Conservation (phyloP, 2,888 invertebrate species). For the Ashinkailepas kermadecensis region DNA sequence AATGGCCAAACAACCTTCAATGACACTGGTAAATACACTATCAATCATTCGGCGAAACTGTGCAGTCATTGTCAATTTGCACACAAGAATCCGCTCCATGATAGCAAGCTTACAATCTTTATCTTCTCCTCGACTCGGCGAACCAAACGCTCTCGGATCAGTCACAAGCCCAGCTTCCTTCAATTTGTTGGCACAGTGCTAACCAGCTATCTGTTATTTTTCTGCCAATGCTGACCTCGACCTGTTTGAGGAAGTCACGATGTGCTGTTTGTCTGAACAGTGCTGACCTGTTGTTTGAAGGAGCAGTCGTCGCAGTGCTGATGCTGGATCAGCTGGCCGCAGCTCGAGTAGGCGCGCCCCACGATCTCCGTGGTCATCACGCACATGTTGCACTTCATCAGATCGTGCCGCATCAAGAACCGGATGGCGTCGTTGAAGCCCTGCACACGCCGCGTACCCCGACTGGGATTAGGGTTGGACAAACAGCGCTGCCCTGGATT, state of each 20-base stretch:
- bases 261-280: neutral
- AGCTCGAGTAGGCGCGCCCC: conserved; percentile 21
- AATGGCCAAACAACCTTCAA: no score
- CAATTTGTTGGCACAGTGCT: neutral
- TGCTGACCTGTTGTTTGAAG: neutral
- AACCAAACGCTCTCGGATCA: no score
- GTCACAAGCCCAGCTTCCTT: no score
- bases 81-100: no score
- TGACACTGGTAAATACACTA: no score
- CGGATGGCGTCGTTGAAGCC: conserved; percentile 35
- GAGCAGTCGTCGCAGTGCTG: conserved; percentile 10
- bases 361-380: conserved; percentile 24
- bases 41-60: no score
- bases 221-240: neutral
- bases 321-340: conserved; percentile 13
- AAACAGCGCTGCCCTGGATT: no score
- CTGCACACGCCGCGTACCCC: conserved; percentile 26
- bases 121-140: no score
- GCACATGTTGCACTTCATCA: conserved; percentile 33
- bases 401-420: conserved; percentile 33
- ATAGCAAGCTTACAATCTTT: no score
- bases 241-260: neutral
- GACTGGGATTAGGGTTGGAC: no score
- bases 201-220: neutral
- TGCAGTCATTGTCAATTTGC: no score